Percentiles rank a stretch among this genome's conserved stretches.
Evolutionary conservation across 2,888 invertebrate species (phyloP).

Genomic region (Drosophila lutescens): DNA sequence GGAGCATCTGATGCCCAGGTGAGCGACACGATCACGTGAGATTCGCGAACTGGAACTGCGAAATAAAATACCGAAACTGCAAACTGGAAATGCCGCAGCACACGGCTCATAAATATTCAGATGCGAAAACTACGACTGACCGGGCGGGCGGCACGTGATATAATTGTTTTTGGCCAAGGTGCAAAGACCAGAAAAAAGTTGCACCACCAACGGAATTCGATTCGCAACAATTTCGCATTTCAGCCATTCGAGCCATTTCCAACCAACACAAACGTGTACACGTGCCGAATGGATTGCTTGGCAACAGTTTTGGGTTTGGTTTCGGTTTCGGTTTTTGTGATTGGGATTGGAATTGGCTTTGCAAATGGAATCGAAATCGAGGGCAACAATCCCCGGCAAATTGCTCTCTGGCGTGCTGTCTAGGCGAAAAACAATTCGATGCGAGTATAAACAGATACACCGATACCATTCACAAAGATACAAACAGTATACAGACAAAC

Average conservation of each 20-base stretch:
- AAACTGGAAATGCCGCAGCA: conserved; percentile 15
- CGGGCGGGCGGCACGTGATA: conserved; percentile 61
- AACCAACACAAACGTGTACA: conserved; percentile 62
- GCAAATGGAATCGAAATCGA: conserved; percentile 27
- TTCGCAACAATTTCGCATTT: conserved; percentile 11
- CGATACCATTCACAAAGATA: conserved; percentile 2
- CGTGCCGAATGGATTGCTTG: conserved; percentile 57
- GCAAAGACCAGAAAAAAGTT: conserved; percentile 33
- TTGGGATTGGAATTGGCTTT: conserved; percentile 14
- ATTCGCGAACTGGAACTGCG: conserved; percentile 43
- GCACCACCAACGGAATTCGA: conserved; percentile 26
- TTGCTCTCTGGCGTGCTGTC: conserved; percentile 46
- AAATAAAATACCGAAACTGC: conserved; percentile 25
- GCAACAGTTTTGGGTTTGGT: conserved; percentile 48
- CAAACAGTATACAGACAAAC: conserved; percentile 10
- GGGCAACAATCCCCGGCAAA: conserved; percentile 18
- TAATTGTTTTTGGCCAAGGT: conserved; percentile 33
- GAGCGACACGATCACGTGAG: conserved; percentile 45
- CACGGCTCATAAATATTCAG: conserved; percentile 12
- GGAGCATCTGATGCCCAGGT: conserved; percentile 17
- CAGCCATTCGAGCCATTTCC: conserved; percentile 3
- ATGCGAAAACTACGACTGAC: conserved; percentile 19
- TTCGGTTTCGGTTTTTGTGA: background rate
- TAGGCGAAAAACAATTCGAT: conserved; percentile 54
- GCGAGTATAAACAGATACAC: conserved; percentile 35